Percentiles rank a stretch among this genome's conserved stretches.
phyloP scores from a whole-genome alignment of 1,140 invertebrate genomes.

The Phymorhynchus buccinoides region DNA sequence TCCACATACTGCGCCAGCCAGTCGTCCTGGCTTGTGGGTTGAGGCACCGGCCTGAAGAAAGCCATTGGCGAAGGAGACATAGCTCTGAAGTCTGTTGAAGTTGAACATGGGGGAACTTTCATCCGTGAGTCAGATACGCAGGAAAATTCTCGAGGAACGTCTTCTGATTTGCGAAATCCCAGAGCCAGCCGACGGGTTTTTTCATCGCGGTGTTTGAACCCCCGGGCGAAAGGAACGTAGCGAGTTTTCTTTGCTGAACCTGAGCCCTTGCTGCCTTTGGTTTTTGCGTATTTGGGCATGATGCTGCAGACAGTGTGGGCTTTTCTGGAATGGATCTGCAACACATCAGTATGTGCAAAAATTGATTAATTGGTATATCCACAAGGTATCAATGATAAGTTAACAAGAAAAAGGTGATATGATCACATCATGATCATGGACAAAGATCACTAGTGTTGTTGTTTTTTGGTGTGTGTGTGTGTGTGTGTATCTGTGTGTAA shows the following conservation, averaged over 20 bases:
- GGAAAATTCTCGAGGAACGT: conserved; percentile 45
- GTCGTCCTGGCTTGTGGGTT: conserved; percentile 61
- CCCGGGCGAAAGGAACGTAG: conserved; percentile 53
- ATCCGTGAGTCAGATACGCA: neutral
- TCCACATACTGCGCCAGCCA: conserved; percentile 69
- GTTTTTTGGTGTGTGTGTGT: neutral
- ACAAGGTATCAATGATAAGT: no score
- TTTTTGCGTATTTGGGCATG: conserved; percentile 33
- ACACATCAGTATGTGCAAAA: no score
- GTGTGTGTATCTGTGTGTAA: neutral
- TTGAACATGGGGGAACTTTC: neutral
- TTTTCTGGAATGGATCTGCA: neutral
- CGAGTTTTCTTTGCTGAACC: conserved; percentile 25
- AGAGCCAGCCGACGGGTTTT: conserved; percentile 46
- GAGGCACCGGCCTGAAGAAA: conserved; percentile 60
- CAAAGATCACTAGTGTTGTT: no score
- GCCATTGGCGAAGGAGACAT: neutral
- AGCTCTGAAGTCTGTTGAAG: neutral
- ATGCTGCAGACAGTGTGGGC: neutral
- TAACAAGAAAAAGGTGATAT: no score
- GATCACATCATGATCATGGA: no score
- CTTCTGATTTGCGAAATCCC: conserved; percentile 39
- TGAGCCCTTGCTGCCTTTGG: conserved; percentile 8
- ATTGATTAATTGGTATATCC: no score
- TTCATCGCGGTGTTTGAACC: conserved; percentile 51